Percentiles rank a stretch among this genome's conserved stretches.
phyloP scores from a whole-genome alignment of 2,113 vertebrate genomes.

The Cnemophilus loriae region DNA sequence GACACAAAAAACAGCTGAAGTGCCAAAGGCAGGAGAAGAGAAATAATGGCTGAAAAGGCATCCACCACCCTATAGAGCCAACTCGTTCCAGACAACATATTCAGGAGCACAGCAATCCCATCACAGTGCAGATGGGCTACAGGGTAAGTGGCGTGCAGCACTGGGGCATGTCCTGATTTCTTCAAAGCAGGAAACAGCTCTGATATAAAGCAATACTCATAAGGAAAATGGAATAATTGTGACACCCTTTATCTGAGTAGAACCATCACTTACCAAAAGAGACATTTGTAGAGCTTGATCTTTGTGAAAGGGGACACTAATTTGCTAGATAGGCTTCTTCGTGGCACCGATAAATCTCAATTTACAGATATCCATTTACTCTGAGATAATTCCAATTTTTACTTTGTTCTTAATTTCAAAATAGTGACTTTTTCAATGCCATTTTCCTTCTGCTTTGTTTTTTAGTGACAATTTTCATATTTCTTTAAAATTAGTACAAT shows the following conservation, averaged over 20 bases:
- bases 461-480: background rate
- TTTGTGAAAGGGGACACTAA: background rate
- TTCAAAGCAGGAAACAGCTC: background rate
- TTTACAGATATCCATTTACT: background rate
- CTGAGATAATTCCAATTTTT: background rate
- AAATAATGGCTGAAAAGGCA: background rate
- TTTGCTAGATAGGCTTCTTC: background rate
- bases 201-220: background rate
- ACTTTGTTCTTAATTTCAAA: background rate
- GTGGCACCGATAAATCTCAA: background rate
- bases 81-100: background rate
- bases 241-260: background rate
- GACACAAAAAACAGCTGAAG: background rate
- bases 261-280: background rate
- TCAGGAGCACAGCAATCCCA: accelerated
- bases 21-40: background rate
- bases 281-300: background rate
- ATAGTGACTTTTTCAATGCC: background rate
- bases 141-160: accelerated
- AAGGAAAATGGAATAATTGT: background rate
- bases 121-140: accelerated
- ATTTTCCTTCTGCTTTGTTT: background rate
- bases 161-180: background rate
- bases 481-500: background rate
- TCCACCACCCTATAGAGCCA: background rate